Conservation (phyloP, 2,113 vertebrate species). For the Reinhardtius hippoglossoides region DNA sequence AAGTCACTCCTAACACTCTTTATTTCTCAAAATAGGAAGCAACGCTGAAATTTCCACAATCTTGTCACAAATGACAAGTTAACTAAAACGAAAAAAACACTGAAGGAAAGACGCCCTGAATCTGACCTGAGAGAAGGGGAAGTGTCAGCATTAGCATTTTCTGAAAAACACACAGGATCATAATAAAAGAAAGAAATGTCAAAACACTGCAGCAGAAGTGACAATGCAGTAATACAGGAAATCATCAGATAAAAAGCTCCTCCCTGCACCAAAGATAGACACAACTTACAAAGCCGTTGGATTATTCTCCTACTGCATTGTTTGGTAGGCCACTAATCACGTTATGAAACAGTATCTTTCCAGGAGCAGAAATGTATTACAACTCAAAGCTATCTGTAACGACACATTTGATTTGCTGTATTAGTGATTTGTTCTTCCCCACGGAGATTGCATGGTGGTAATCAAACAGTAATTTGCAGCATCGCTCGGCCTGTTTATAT, state of each 20-base stretch:
- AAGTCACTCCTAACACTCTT: slow-evolving; percentile 6
- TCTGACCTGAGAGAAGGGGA: background rate
- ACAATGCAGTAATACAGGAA: background rate
- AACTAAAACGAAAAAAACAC: slow-evolving; percentile 4
- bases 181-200: background rate
- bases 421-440: slow-evolving; percentile 31
- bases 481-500: slow-evolving; percentile 47
- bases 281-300: background rate
- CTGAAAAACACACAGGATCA: slow-evolving; percentile 13
- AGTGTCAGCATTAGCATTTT: slow-evolving; percentile 6
- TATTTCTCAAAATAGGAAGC: slow-evolving; percentile 13
- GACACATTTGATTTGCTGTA: slow-evolving; percentile 41
- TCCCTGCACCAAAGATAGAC: background rate
- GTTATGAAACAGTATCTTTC: slow-evolving; percentile 22
- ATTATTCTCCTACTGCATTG: slow-evolving; percentile 24
- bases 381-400: slow-evolving; percentile 19
- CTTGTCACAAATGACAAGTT: slow-evolving; percentile 1
- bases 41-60: slow-evolving; percentile 4
- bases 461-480: slow-evolving; percentile 55
- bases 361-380: slow-evolving; percentile 21
- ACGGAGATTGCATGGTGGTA: slow-evolving; percentile 21
- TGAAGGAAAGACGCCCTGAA: background rate
- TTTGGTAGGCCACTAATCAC: slow-evolving; percentile 6
- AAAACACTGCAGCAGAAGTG: slow-evolving; percentile 1
- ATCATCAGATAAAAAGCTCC: slow-evolving; percentile 20